These are phyloP conservation scores for Ondatra zibethicus DNA, from an alignment of 2,113 vertebrate species.

Conservation along the genomic window DNA sequence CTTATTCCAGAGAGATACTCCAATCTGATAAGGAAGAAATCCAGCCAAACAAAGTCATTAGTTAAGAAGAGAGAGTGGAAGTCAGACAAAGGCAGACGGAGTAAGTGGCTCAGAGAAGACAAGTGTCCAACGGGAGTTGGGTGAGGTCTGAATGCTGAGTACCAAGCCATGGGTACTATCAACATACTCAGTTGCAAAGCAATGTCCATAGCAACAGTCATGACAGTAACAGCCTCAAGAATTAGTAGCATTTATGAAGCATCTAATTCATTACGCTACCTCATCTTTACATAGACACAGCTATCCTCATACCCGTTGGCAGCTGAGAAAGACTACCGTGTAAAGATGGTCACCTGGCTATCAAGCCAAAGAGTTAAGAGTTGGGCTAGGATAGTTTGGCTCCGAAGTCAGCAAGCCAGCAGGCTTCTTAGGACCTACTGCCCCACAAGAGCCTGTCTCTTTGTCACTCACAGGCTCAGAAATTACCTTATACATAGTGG, in stretches of 20 bases:
- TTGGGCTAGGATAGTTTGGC: background rate
- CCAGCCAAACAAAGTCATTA: background rate
- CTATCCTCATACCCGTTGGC: background rate
- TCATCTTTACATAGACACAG: background rate
- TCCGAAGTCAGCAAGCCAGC: background rate
- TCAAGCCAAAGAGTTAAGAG: background rate
- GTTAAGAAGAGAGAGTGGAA: background rate
- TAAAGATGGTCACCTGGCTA: background rate
- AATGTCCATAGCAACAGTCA: background rate
- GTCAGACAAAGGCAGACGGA: background rate
- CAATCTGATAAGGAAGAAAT: background rate
- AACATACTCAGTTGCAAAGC: background rate
- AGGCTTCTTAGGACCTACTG: background rate
- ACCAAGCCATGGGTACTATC: background rate
- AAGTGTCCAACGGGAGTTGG: background rate
- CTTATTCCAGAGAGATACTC: background rate
- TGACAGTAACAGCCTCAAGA: background rate
- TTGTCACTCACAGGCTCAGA: background rate
- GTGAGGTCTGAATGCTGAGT: background rate
- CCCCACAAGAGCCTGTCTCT: background rate
- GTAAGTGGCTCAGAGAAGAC: background rate
- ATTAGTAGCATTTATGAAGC: background rate
- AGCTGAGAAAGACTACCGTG: background rate
- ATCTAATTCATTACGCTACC: too few species aligned
- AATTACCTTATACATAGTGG: background rate